Evolutionary conservation across 2,797 vertebrate species (phyloP), one percentile per base, ranked within the genome.

Genomic region (Podargus strigoides): DNA sequence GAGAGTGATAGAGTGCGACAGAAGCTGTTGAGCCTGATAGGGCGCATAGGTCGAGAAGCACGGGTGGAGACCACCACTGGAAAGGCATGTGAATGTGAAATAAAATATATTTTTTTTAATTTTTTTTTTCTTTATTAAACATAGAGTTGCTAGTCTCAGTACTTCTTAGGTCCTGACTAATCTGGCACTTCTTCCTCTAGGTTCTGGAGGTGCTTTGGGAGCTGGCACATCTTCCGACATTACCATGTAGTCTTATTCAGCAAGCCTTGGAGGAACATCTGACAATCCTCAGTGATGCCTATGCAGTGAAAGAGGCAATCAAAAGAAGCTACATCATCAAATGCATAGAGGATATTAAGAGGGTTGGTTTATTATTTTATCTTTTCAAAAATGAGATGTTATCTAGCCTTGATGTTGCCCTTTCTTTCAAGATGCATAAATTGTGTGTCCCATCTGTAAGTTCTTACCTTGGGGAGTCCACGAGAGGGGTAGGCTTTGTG

Each of bases 271-370:
- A 99, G 97, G 99, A 99, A 52, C 99, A 99, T 94, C 98, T 99
- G 96, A 98, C 99, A 68, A 99, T 99, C 92, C 98, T 99, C 85
- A 99, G 99, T 37, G 99, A 99, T 34, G 99, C 99, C 6, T 99
- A 99, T 13, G 99, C 99, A 12, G 99, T 99, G 93, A 99, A 99
- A 96, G 99, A 99, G 95, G 98, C 98, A 0, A 97, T 99, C 89
- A 99, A 99, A 97, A 98, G 98, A 97, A 99, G 97, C 96, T 99
- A 99, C 97, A 99, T 99, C 97, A 99, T 99, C 96, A 99, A 99
- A 94, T 99, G 99, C 97, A 99, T 99, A 73, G 99, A 99, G 95
- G 99, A 99, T 96, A 99, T 99, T 91, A 99, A 99, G 96, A 99
- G 99, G 99, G 99, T 99, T 97, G 97, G 98, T 94, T 90, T 95